Conservation (phyloP, 2,797 vertebrate species). For the Fistularia commersonii region DNA sequence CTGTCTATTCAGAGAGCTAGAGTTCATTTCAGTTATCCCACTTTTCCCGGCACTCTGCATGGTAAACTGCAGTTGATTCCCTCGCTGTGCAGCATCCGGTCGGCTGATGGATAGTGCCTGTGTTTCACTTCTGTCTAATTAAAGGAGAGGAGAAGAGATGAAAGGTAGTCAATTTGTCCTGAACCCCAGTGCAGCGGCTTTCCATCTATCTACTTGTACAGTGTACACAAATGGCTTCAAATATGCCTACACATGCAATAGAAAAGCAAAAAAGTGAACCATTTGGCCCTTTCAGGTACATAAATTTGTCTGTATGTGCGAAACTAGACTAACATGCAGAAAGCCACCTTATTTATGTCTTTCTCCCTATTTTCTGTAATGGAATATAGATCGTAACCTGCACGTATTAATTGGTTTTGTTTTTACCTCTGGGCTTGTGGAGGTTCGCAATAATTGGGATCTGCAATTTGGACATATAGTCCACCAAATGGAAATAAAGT, state of each 20-base stretch:
- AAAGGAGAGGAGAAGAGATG: conserved; percentile 39
- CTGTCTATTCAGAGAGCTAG: conserved; percentile 30
- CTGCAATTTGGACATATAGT: no score
- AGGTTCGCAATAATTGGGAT: no score
- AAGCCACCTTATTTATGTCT: conserved; percentile 16
- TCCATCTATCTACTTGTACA: conserved; percentile 35
- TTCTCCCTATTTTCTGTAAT: background rate
- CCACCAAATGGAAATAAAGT: no score
- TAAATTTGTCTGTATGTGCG: conserved; percentile 30
- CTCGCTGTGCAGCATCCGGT: conserved; percentile 28
- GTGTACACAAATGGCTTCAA: conserved; percentile 27
- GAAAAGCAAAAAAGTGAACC: conserved; percentile 15
- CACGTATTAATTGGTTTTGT: background rate
- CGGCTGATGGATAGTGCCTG: conserved; percentile 28
- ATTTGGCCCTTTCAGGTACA: conserved; percentile 22
- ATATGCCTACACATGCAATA: conserved; percentile 17
- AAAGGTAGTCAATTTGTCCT: conserved; percentile 56
- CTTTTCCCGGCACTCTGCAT: conserved; percentile 42
- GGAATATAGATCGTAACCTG: background rate
- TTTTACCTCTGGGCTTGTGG: no score
- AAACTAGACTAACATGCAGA: conserved; percentile 13
- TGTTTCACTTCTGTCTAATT: conserved; percentile 47
- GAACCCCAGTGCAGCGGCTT: conserved; percentile 34
- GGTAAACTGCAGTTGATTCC: conserved; percentile 51
- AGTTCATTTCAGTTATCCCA: conserved; percentile 31